A percentile compares a stretch with the other conserved stretches of the same genome.
These are phyloP conservation scores for Clarias macrocephalus DNA, from an alignment of 2,113 vertebrate genomes.

Conservation along the genomic window DNA sequence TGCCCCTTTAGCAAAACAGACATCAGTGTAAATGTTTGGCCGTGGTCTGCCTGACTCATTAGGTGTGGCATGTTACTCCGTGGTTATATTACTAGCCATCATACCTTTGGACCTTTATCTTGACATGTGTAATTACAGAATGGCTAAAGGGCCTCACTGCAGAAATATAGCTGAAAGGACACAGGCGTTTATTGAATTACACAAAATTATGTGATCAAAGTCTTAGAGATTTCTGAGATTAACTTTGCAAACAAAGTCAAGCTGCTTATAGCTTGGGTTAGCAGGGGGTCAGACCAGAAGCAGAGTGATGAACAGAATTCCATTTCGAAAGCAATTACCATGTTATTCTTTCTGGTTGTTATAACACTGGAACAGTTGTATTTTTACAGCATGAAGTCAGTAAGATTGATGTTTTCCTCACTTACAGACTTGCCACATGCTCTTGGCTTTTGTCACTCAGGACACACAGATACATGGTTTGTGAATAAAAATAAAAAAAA, in stretches of 20 bases:
- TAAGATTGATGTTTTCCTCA: constrained; percentile 13
- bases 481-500: not conserved
- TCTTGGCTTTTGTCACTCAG: not conserved
- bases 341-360: not conserved
- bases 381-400: not conserved
- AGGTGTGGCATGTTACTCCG: constrained; percentile 57
- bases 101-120: constrained; percentile 54
- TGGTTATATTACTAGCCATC: constrained; percentile 58
- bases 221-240: constrained; percentile 17
- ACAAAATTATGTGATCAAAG: constrained; percentile 39
- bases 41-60: constrained; percentile 36
- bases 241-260: constrained; percentile 28
- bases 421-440: not conserved
- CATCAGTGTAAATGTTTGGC: constrained; percentile 33
- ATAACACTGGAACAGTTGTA: constrained; percentile 16
- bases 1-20: constrained; percentile 46
- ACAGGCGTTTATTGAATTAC: constrained; percentile 26
- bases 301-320: constrained; percentile 25
- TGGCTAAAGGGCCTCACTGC: constrained; percentile 54
- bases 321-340: constrained; percentile 18
- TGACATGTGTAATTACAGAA: constrained; percentile 59
- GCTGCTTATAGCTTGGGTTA: constrained; percentile 14
- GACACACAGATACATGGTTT: not conserved
- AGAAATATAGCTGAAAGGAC: not conserved
- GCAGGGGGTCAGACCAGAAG: constrained; percentile 10